Base-by-base conservation (phyloP, 2,888 invertebrate genomes). In the Oligia fasciuncula region DNA sequence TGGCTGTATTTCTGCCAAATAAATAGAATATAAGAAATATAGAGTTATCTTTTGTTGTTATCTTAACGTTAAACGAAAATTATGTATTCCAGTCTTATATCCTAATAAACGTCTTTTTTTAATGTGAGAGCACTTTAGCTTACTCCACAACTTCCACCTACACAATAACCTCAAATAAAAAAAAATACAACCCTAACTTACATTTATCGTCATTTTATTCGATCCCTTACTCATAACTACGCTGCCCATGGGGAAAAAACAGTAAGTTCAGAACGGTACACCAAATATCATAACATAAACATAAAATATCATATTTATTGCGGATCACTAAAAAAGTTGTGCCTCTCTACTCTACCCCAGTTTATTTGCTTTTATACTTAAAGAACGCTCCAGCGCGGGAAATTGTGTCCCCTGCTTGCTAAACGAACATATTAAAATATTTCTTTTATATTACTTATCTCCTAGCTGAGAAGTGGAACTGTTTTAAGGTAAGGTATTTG, bases 351-450 rank as follows among this genome's bases (percentile, higher is more conserved):
- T 80, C 80, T 83, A 75, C 82, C 87, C 77, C 81, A 88, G 91
- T 92, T 92, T 93, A 93, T 93, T 93, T 93, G 92, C 92, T 88
- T 90, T 91, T 87, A 89, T 91, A 88, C 92, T 93, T 91, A 85
- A 89, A 92, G 93, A 88, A 89, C 89, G 88, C 89, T 89, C 54
- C 86, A 84, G 85, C 82, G 85, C 82, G 90, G 92, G 91, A 93
- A 93, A 93, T 92, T 93, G 90, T 90, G 91, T 85, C 85, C 85
- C 83, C 71, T 79, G 82, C 82, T 85, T 79, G 76, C 81, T 79
- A 79, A 82, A 84, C 78, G 89, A 85, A 88, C 83, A 85, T 89
- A 90, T 90, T 89, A 88, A 88, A 89, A 88, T 83, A 85, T 80
- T 76, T 83, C 65, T 77, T 86, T 81, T 82, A 75, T 83, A 67